These are phyloP conservation scores for Scaptomyza parva DNA, from an alignment of 2,888 invertebrate species.

Conservation along the genomic window DNA sequence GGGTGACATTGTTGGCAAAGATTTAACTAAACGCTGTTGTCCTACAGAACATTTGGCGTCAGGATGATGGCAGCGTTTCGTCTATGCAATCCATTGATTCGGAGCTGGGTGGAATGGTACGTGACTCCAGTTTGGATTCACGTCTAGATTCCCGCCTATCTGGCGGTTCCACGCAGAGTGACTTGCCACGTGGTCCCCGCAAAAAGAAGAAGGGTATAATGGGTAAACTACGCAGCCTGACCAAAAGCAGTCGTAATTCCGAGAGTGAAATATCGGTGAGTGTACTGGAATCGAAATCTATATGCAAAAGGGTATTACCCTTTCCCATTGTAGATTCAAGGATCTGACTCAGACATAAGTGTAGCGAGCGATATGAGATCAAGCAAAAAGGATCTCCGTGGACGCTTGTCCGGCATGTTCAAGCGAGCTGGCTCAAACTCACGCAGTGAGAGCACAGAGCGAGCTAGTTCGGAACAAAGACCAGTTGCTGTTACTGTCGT, in stretches of 20 bases:
- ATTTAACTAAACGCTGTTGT: neutral
- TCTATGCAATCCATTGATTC: slow-evolving; percentile 92
- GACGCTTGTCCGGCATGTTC: slow-evolving; percentile 93
- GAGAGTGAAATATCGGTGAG: slow-evolving; percentile 85
- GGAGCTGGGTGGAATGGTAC: slow-evolving; percentile 88
- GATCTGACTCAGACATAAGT: slow-evolving; percentile 90
- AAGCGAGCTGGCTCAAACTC: slow-evolving; percentile 88
- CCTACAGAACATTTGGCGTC: slow-evolving; percentile 91
- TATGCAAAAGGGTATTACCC: neutral
- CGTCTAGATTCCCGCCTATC: slow-evolving; percentile 92
- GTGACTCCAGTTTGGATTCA: slow-evolving; percentile 88
- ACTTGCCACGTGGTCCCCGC: slow-evolving; percentile 88
- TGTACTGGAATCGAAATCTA: neutral
- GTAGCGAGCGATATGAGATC: slow-evolving; percentile 87
- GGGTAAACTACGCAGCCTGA: slow-evolving; percentile 93
- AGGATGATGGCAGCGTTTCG: slow-evolving; percentile 92
- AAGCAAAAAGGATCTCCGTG: slow-evolving; percentile 92
- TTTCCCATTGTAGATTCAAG: slow-evolving; percentile 85
- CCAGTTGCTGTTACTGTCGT: slow-evolving; percentile 86
- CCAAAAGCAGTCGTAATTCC: slow-evolving; percentile 89
- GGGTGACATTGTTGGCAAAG: too few species aligned
- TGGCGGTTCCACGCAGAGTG: slow-evolving; percentile 94
- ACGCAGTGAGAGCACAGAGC: slow-evolving; percentile 87
- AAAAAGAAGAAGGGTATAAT: slow-evolving; percentile 93
- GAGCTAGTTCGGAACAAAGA: slow-evolving; percentile 84